Percentiles rank a stretch among this genome's conserved stretches.
Evolutionary conservation across 2,888 invertebrate species (phyloP).

Genomic region (Argyra leucocephala): DNA sequence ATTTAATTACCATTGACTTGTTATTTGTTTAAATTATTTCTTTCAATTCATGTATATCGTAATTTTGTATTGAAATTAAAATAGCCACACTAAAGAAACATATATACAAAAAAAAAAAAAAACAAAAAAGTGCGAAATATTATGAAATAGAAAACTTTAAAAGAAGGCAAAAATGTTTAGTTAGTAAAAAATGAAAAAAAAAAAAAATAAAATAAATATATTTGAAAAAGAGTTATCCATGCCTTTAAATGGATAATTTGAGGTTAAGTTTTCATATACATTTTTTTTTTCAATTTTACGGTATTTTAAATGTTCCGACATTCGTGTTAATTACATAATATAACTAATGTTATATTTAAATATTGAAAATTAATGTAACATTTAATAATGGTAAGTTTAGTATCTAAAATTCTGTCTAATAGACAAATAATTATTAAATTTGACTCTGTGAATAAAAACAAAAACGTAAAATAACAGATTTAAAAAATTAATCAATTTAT

Average conservation of each 20-base stretch:
- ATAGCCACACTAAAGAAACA: no score
- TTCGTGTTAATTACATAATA: neutral
- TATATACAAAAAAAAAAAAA: neutral
- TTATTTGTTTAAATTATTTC: conserved; percentile 2
- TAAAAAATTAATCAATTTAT: no score
- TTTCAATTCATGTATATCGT: neutral
- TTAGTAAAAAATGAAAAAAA: no score
- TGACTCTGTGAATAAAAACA: no score
- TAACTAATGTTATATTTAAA: no score
- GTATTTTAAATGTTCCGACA: neutral
- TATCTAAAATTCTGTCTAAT: neutral
- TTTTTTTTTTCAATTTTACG: neutral
- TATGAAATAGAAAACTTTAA: no score
- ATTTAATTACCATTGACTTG: conserved; percentile 6
- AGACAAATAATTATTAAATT: neutral
- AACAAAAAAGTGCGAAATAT: neutral
- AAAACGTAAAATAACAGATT: no score
- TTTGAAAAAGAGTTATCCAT: no score
- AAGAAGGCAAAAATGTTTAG: no score
- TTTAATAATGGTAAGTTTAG: neutral
- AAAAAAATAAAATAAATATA: no score
- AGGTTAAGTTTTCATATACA: neutral
- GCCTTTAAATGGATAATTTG: conserved; percentile 5
- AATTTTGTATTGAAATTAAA: no score
- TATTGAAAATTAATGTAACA: neutral